These are phyloP conservation scores for Oryzias javanicus DNA, from an alignment of 2,113 vertebrate species.

Conservation along the genomic window DNA sequence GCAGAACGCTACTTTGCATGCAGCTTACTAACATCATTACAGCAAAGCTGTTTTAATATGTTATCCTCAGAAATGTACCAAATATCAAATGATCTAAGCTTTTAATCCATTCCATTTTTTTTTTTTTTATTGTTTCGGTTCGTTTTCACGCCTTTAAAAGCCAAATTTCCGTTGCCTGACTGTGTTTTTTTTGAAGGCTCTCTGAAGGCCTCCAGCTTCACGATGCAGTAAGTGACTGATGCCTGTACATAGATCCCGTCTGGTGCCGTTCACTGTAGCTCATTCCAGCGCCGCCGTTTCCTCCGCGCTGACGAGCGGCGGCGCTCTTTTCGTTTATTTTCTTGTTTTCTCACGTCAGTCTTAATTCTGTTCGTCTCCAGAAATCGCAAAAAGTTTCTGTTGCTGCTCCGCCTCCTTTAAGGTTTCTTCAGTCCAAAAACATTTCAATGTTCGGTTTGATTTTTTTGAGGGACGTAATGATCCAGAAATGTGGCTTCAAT, in stretches of 20 bases:
- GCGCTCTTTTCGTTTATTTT: not conserved
- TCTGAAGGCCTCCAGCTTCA: conserved; percentile 35
- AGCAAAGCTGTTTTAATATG: conserved; percentile 29
- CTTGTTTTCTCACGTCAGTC: too few relatives aligned
- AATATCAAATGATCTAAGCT: conserved; percentile 47
- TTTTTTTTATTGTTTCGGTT: conserved; percentile 13
- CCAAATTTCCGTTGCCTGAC: conserved; percentile 19
- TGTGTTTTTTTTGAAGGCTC: conserved; percentile 16
- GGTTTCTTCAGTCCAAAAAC: not conserved
- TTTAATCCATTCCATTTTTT: conserved; percentile 57
- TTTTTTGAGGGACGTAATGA: not conserved
- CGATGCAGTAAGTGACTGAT: conserved; percentile 52
- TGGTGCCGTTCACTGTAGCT: conserved; percentile 72
- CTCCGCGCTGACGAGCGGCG: not conserved
- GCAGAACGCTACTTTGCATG: conserved; percentile 57
- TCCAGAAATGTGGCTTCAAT: not conserved
- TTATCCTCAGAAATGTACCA: conserved; percentile 53
- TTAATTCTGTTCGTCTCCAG: too few relatives aligned
- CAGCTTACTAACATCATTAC: conserved; percentile 49
- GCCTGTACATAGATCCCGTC: conserved; percentile 53
- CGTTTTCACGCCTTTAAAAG: conserved; percentile 35
- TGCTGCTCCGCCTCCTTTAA: not conserved
- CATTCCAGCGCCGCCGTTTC: conserved; percentile 39
- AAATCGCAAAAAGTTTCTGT: not conserved
- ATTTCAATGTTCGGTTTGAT: not conserved